Conservation (phyloP, 2,113 vertebrate species). For the Polypterus bichir region DNA sequence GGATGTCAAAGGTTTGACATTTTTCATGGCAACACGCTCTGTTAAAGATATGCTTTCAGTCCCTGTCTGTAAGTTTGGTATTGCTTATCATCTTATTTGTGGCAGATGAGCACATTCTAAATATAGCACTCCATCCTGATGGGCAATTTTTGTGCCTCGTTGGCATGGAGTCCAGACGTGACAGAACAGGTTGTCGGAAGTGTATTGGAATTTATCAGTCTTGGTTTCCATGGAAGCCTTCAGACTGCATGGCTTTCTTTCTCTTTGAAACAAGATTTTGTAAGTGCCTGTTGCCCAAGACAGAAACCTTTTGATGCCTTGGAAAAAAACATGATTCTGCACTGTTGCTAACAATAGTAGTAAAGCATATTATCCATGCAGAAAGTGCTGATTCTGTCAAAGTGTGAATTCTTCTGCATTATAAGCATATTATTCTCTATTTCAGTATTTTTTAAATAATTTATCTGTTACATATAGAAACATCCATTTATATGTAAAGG, state of each 20-base stretch:
- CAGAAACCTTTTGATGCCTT: too few relatives aligned
- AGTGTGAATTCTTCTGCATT: too few relatives aligned
- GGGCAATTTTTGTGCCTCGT: conserved; percentile 39
- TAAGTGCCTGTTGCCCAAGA: too few relatives aligned
- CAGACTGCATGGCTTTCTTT: conserved; percentile 20
- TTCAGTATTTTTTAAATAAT: too few relatives aligned
- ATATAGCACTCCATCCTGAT: conserved; percentile 51
- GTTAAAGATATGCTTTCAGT: conserved; percentile 4
- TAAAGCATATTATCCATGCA: too few relatives aligned
- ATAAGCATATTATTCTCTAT: too few relatives aligned
- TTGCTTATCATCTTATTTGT: conserved; percentile 42
- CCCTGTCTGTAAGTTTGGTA: conserved; percentile 24
- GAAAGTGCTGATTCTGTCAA: too few relatives aligned
- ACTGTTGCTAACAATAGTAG: too few relatives aligned
- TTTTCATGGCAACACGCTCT: conserved; percentile 30
- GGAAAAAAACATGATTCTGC: too few relatives aligned
- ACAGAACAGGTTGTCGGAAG: conserved; percentile 25
- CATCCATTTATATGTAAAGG: too few relatives aligned
- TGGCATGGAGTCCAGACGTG: conserved; percentile 41
- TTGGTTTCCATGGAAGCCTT: conserved; percentile 53
- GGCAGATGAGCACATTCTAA: conserved; percentile 46
- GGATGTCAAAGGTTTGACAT: conserved; percentile 4
- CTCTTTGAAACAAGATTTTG: too few relatives aligned
- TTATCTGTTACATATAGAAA: too few relatives aligned
- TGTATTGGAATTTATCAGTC: conserved; percentile 34